These are phyloP conservation scores for Pristionchus maxplancki DNA, from an alignment of 2,888 invertebrate species.

Conservation along the genomic window DNA sequence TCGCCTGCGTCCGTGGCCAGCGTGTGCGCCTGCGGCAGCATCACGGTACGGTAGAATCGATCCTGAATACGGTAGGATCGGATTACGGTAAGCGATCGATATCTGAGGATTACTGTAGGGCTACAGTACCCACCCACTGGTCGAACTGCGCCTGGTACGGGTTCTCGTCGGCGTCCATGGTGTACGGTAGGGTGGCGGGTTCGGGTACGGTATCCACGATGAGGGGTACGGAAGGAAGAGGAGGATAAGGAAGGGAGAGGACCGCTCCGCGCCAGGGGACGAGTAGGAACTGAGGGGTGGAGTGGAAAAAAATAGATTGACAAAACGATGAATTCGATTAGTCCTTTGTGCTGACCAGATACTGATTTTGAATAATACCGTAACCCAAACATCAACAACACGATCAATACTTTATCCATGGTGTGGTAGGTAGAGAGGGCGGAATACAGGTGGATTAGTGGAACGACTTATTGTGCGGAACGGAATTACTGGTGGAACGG, in stretches of 20 bases:
- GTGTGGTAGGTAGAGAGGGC: background rate
- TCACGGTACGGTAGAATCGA: slow-evolving; percentile 10
- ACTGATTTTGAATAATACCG: too few relatives aligned
- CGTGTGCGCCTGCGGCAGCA: slow-evolving; percentile 1
- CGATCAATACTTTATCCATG: slow-evolving; percentile 30
- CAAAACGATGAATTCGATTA: too few relatives aligned
- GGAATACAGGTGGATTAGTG: background rate
- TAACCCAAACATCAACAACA: too few relatives aligned
- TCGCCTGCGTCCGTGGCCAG: background rate
- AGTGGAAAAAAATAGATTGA: background rate
- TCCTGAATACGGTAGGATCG: too few relatives aligned
- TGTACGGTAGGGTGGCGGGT: slow-evolving; percentile 31
- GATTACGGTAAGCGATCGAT: background rate
- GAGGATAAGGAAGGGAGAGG: background rate
- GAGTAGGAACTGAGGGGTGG: slow-evolving; percentile 19
- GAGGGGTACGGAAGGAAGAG: background rate
- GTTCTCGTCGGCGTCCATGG: slow-evolving; percentile 46
- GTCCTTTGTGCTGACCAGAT: too few relatives aligned
- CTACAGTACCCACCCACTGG: slow-evolving; percentile 6
- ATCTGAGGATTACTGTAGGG: background rate
- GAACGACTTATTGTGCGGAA: too few relatives aligned
- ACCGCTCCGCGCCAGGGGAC: background rate
- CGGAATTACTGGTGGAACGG: background rate
- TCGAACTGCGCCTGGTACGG: slow-evolving; percentile 36
- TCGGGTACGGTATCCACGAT: too few relatives aligned